Conservation (phyloP, 2,888 invertebrate species). For the Nipponacmea schrenckii region DNA sequence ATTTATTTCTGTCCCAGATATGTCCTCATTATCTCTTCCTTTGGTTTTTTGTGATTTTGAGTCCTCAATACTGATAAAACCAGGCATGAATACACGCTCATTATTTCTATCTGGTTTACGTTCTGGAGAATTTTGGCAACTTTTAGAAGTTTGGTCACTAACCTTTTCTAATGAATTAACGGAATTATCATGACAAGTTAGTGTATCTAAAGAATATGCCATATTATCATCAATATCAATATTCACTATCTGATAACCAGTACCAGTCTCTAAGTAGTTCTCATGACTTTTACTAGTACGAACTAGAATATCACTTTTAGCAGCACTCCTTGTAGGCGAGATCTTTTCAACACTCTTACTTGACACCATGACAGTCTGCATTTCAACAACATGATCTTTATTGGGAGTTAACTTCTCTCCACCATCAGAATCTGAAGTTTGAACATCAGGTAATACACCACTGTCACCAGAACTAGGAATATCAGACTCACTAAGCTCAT, state of each 20-base stretch:
- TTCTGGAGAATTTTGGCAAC: constrained; percentile 48
- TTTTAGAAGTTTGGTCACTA: constrained; percentile 34
- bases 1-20: constrained; percentile 4
- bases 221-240: constrained; percentile 94
- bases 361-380: constrained; percentile 34
- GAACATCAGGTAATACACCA: constrained; percentile 34
- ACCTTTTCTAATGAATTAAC: constrained; percentile 37
- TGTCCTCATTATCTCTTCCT: constrained; percentile 20
- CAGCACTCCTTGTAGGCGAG: constrained; percentile 25
- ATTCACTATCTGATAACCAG: constrained; percentile 83
- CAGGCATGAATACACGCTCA: constrained; percentile 59
- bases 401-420: constrained; percentile 20
- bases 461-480: constrained; percentile 37
- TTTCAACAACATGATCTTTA: constrained; percentile 16
- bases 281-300: constrained; percentile 87
- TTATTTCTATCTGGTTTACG: constrained; percentile 33
- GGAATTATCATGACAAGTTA: constrained; percentile 74
- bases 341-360: constrained; percentile 64
- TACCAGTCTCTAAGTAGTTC: constrained; percentile 85
- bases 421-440: constrained; percentile 32
- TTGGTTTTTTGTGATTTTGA: constrained; percentile 38
- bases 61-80: constrained; percentile 58
- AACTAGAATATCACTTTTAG: constrained; percentile 74
- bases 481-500: constrained; percentile 27
- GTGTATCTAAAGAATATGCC: constrained; percentile 90